Base-by-base conservation (phyloP, 2,888 invertebrate species). In the Chesias legatella region DNA sequence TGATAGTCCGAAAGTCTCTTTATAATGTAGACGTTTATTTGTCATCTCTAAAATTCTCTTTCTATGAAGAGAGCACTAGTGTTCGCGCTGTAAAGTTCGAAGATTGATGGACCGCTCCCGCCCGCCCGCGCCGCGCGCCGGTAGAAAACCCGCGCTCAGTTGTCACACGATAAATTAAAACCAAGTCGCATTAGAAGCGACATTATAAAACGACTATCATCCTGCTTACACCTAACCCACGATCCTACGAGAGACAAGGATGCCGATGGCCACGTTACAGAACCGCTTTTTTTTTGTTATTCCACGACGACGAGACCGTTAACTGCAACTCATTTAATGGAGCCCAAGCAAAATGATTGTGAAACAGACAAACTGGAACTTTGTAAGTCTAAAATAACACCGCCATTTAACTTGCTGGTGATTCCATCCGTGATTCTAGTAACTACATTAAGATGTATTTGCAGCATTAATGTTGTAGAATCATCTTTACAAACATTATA, bases 121-220 rank as follows among this genome's bases (percentile, higher is more conserved):
- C n/a, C n/a, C n/a, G n/a, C n/a, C n/a, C n/a, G n/a, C n/a, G n/a
- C n/a, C n/a, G n/a, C n/a, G n/a, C n/a, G n/a, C 70, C 64, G 69
- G 13, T 67, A 66, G 68, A 64, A 67, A 72, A 70, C 73, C 69
- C 66, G 65, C 63, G 67, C 34, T 20, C 82, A 83, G 82, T 83
- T 85, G 85, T 85, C 80, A 76, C 75, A 73, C 80, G 63, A 85
- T 86, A 85, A 86, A 86, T 86, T 86, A 85, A 80, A 79, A 77
- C 69, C 72, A 69, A 77, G 77, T 80, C 77, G 71, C 77, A 78
- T 80, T 80, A 78, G 69, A 71, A 65, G 76, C 65, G 61, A 67
- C 63, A 75, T 72, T 73, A 75, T 75, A 71, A 79, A 79, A 77
- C 73, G 54, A 64, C 64, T 51, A 61, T 68, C 69, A 69, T 81